Percentiles rank a stretch among this genome's conserved stretches.
phyloP scores from a whole-genome alignment of 2,113 vertebrate genomes.

The Oreocharis arfaki region DNA sequence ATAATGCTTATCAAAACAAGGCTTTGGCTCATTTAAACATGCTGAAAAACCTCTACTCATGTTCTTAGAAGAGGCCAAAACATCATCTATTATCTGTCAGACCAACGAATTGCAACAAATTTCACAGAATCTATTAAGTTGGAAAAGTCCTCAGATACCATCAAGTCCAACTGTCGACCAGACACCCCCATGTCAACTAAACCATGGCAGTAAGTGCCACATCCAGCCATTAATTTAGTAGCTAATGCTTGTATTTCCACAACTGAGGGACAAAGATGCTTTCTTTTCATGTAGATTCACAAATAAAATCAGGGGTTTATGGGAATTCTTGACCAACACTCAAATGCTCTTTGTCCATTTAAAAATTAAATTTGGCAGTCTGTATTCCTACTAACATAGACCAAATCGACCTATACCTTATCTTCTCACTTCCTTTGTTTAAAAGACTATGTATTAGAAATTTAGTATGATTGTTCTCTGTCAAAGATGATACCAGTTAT shows the following conservation, averaged over 20 bases:
- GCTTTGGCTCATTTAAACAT: not conserved
- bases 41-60: not conserved
- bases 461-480: not conserved
- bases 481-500: not conserved
- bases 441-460: not conserved
- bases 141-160: not conserved
- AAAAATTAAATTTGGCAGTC: not conserved
- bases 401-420: not conserved
- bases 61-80: not conserved
- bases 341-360: not conserved
- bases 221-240: not conserved
- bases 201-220: not conserved
- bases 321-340: not conserved
- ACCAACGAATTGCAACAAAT: slow-evolving; percentile 29
- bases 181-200: not conserved
- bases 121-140: not conserved
- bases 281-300: slow-evolving; percentile 25
- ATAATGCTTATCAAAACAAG: not conserved
- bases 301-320: not conserved
- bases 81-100: slow-evolving; percentile 48
- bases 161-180: not conserved
- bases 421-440: not conserved
- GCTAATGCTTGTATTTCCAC: slow-evolving; percentile 28
- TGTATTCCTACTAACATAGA: not conserved
- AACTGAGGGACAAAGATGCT: not conserved